Evolutionary conservation across 2,113 vertebrate species (phyloP), one percentile per base, ranked within the genome.

Genomic region (Callithrix jacchus): DNA sequence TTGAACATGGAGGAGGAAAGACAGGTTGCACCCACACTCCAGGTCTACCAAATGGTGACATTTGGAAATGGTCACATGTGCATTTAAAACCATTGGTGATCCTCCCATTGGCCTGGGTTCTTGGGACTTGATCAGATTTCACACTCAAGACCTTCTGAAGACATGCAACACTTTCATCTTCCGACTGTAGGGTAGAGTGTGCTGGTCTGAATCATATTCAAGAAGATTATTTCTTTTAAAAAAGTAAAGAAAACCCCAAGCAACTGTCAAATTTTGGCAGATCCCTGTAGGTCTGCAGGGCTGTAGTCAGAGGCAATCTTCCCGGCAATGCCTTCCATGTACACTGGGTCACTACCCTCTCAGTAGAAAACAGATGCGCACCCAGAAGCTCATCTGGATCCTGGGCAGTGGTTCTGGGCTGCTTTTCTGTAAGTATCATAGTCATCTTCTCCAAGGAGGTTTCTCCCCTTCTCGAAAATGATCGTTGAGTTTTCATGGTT

Each of bases 291-390:
- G 35, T 5, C 45, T 47, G 8, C 9, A 0, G 35, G 32, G 17
- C 27, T 30, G 6, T 13, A 9, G 9, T 12, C 40, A 4, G 25
- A 13, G n/a, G 49, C 7, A 1, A 12, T 10, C 58, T 40, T 23
- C 45, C 1, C 7, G 0, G 58, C 0, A 12, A 5, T 18, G 4
- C 2, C 5, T 21, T 18, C 14, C 0, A 0, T 35, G 40, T 14
- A 16, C 52, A 42, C 5, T 1, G 80, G 8, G 32, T 10, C 32
- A 20, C 13, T 25, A 13, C 8, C 20, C 13, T 40, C 8, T 61
- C 91, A 47, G 20, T 11, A 32, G 35, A 18, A 18, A 17, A 47
- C 4, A 40, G 71, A 25, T 30, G 1, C 54, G 64, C n/a, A 2
- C 35, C 16, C 11, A 8, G 32, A 1, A 9, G 61, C 74, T 54